Evolutionary conservation across 2,797 vertebrate genomes (phyloP).

Genomic region (Clarias laeviceps): DNA sequence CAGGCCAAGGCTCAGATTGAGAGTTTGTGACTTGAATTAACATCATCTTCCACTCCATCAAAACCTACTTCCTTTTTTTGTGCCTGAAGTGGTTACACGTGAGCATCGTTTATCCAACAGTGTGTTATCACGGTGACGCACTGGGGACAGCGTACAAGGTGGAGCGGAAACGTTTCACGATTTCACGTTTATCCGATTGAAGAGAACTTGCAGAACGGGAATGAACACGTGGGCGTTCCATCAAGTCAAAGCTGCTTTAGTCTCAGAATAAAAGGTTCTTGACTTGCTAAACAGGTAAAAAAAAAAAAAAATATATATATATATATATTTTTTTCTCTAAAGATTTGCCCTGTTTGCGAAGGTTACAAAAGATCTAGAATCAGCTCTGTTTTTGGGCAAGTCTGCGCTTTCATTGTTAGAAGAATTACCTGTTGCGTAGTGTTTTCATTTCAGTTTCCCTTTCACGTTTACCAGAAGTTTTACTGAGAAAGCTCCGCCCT

Average conservation of each 20-base stretch:
- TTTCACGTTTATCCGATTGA: conserved; percentile 26
- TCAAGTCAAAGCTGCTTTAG: background rate
- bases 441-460: conserved; percentile 25
- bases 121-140: conserved; percentile 59
- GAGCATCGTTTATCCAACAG: conserved; percentile 53
- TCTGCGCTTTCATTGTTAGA: background rate
- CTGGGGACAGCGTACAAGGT: conserved; percentile 40
- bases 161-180: background rate
- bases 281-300: too few relatives aligned
- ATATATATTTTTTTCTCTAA: background rate
- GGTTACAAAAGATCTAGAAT: background rate
- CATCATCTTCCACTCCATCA: background rate
- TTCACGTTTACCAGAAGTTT: background rate
- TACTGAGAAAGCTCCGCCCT: background rate
- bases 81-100: conserved; percentile 48
- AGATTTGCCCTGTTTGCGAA: background rate
- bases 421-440: background rate
- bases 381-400: background rate
- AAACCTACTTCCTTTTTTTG: background rate
- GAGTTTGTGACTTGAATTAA: background rate
- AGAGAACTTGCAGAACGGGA: conserved; percentile 25
- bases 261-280: too few relatives aligned
- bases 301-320: too few relatives aligned
- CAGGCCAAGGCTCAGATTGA: background rate
- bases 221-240: conserved; percentile 5